Base-by-base conservation (phyloP, 1,140 invertebrate species). In the Grapholita molesta region DNA sequence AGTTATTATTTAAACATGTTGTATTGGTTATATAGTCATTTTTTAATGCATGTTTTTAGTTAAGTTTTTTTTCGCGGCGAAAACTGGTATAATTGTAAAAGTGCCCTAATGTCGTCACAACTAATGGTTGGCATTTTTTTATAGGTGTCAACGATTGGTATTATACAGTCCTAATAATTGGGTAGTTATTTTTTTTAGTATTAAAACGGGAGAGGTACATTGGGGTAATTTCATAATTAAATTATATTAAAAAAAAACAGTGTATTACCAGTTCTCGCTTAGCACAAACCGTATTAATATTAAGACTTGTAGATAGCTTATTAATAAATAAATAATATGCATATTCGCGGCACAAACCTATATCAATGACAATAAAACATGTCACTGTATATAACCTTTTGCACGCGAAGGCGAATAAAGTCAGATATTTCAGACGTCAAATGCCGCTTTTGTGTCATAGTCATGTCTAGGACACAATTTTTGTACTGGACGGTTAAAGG, bases 1-100 rank as follows among this genome's bases (percentile, higher is more conserved):
- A 7, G 28, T 3, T 30, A 30, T 30, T 30, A 4, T 30, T 30
- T 30, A 4, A 30, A 30, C 3, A 30, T 30, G n/a, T 15, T 38
- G 15, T 57, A 55, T 28, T 25, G 53, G 53, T 61, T 61, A 61
- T 61, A 30, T 61, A 61, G 55, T 28, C 24, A 61, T 28, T 55
- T 55, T 57, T 25, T n/a, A 61, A 23, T 28, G 55, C 55, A 61
- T 61, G 55, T 15, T 61, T 61, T 28, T 42, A 24, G 15, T 28
- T 61, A 25, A 28, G 23, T 61, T 28, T 61, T 61, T 61, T 0
- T 61, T 61, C 12, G 55, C 1, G 42, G 18, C 18, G 42, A 21
- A 48, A 48, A 48, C 21, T 21, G 42, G 42, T 21, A 18, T 7
- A 48, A 42, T 12, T 42, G 35, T 15, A n/a, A 35, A 35, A 35